Evolutionary conservation across 92 coral and sea anemone genomes (phyloP).

Genomic region (Montipora capitata): DNA sequence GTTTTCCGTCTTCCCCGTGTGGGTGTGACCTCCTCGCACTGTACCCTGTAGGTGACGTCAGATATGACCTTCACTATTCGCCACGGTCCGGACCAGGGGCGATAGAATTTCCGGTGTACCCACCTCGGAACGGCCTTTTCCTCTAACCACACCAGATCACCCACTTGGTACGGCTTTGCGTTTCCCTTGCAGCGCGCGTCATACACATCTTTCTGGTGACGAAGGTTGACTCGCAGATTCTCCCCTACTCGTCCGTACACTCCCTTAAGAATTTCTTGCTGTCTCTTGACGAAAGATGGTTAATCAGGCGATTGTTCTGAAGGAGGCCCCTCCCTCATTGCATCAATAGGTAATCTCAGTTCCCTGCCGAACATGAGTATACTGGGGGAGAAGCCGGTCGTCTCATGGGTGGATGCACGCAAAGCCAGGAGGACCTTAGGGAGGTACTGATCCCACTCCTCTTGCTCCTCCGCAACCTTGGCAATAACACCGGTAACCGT

Average conservation of each 20-base stretch:
- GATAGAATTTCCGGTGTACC: constrained; percentile 30
- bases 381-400: constrained; percentile 51
- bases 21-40: constrained; percentile 7
- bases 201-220: constrained; percentile 48
- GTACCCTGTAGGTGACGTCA: constrained; percentile 60
- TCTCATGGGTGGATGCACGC: constrained; percentile 48
- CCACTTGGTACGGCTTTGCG: constrained; percentile 23
- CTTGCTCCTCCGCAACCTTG: constrained; percentile 29
- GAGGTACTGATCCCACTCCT: constrained; percentile 57
- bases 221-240: constrained; percentile 7
- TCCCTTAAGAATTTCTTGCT: constrained; percentile 20
- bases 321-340: constrained; percentile 38
- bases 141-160: constrained; percentile 47
- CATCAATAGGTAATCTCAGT: constrained; percentile 52
- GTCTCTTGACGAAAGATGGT: constrained; percentile 40
- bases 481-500: constrained; percentile 31
- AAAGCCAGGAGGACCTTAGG: constrained; percentile 58
- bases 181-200: constrained; percentile 33
- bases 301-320: constrained; percentile 23
- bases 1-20: neutral
- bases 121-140: constrained; percentile 39
- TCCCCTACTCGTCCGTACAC: constrained; percentile 6
- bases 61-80: constrained; percentile 45
- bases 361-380: constrained; percentile 58
- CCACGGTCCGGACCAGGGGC: constrained; percentile 65